Evolutionary conservation across 2,888 invertebrate species (phyloP), one percentile per base, ranked within the genome.

Genomic region (Copidosoma aretas): DNA sequence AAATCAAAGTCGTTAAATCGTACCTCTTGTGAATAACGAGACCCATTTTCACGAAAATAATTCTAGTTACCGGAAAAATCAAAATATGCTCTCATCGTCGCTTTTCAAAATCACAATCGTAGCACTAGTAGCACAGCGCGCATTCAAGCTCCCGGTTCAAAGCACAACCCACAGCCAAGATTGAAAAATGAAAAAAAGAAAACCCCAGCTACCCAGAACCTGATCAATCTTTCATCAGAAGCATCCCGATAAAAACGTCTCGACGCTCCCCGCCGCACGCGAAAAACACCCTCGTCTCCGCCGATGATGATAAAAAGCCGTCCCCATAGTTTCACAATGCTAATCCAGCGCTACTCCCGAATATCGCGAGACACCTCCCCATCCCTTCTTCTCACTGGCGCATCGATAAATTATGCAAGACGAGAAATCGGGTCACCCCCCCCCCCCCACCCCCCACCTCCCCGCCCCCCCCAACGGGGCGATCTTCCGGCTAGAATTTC

Each of bases 401-500:
- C 54, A 32, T 41, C 56, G 60, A 60, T 68, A 64, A 64, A 68
- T 68, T 68, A 64, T 60, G 64, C 60, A 68, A 64, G 57, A 53
- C 58, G 64, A 68, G 64, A 64, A 68, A 68, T 61, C 64, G 68
- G 68, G 57, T 60, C 58, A 52, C 14, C 24, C 53, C 15, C 10
- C 61, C 43, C 43, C 43, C 4, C 43, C 41, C 8, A 21, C 1
- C 52, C 14, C 32, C 52, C 10, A 12, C 24, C 10, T 22, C 53
- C 1, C 4, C n/a, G 60, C 8, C 49, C 19, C 21, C 54, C 54
- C 63, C 19, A 21, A 19, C 46, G 43, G 54, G 21, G 2, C 43
- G 56, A 22, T 52, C 22, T 46, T 46, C 12, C 14, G 17, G 2
- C 3, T 12, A 46, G 14, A 41, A 41, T 41, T 46, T 46, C 12